A percentile compares a stretch with the other conserved stretches of the same genome.
Conservation (phyloP, 2,888 invertebrate species). For the Caenorhabditis panamensis region DNA sequence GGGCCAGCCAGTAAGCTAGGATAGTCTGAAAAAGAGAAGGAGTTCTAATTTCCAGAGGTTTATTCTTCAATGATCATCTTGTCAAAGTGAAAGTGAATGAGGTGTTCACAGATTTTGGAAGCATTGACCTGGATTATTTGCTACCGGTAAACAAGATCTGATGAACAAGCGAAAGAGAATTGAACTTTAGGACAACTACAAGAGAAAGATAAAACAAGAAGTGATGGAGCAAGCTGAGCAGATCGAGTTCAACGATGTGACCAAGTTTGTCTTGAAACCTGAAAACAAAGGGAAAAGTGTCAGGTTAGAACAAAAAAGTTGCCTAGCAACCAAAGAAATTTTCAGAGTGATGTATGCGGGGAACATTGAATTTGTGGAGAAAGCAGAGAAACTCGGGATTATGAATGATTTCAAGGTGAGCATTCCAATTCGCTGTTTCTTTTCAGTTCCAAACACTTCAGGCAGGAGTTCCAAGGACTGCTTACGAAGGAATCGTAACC, state of each 20-base stretch:
- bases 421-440: too few species aligned
- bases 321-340: too few species aligned
- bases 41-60: slow-evolving; percentile 87
- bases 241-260: slow-evolving; percentile 53
- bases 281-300: slow-evolving; percentile 57
- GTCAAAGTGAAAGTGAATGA: slow-evolving; percentile 93
- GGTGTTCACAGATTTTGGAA: slow-evolving; percentile 90
- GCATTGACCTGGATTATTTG: slow-evolving; percentile 91
- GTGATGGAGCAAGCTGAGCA: slow-evolving; percentile 58
- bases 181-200: slow-evolving; percentile 63
- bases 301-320: too few species aligned
- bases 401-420: slow-evolving; percentile 83
- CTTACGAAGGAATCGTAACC: slow-evolving; percentile 94
- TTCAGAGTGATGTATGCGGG: slow-evolving; percentile 72
- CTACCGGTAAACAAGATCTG: slow-evolving; percentile 85
- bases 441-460: too few species aligned
- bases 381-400: slow-evolving; percentile 71
- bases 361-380: slow-evolving; percentile 73
- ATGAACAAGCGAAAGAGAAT: too few species aligned
- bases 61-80: slow-evolving; percentile 96
- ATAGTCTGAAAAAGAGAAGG: background rate
- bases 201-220: slow-evolving; percentile 57
- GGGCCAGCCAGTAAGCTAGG: slow-evolving; percentile 88
- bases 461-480: slow-evolving; percentile 97
- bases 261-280: slow-evolving; percentile 30